phyloP scores from a whole-genome alignment of 2,113 vertebrate species.

The Nibea coibor region DNA sequence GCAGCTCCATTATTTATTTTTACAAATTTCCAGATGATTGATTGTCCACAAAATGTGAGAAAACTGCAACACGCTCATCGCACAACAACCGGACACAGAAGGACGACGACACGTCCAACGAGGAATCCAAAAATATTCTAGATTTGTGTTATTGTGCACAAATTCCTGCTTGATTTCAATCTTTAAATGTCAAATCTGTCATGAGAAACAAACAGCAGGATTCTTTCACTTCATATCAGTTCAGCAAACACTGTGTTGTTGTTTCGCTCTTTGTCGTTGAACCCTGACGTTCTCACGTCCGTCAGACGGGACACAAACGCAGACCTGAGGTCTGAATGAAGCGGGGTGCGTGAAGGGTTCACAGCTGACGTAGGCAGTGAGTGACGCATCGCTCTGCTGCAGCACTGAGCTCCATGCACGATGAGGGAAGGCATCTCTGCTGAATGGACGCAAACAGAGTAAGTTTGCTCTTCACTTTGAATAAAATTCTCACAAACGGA shows the following conservation, averaged over 20 bases:
- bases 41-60: too few relatives aligned
- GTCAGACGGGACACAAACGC: neutral
- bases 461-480: neutral
- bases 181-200: too few relatives aligned
- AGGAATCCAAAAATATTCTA: too few relatives aligned
- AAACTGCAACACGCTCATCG: too few relatives aligned
- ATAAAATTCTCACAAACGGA: neutral
- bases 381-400: conserved; percentile 27
- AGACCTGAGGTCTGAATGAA: neutral
- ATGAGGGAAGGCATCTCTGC: neutral
- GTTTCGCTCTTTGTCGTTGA: neutral
- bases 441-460: neutral
- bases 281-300: too few relatives aligned
- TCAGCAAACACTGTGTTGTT: too few relatives aligned
- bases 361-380: neutral
- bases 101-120: too few relatives aligned
- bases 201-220: neutral
- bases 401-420: conserved; percentile 10
- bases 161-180: too few relatives aligned
- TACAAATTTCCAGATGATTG: neutral
- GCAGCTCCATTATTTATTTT: neutral
- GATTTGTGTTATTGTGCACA: too few relatives aligned
- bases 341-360: neutral
- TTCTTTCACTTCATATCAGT: neutral
- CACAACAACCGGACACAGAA: too few relatives aligned